These are phyloP conservation scores for Sebastes ruberrimus DNA, from an alignment of 2,797 vertebrate genomes.

Conservation along the genomic window DNA sequence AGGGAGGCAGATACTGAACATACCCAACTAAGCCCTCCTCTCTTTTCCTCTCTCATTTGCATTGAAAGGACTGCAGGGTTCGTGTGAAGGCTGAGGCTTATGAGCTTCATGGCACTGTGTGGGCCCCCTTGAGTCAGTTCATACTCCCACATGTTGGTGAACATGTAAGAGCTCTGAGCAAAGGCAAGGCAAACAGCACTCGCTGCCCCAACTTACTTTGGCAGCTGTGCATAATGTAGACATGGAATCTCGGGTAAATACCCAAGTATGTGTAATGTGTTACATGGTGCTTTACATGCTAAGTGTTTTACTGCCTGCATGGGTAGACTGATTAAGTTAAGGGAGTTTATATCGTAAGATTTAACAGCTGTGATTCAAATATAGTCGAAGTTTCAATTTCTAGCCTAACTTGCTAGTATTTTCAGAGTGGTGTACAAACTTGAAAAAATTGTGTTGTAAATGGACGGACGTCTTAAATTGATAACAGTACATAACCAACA, in stretches of 20 bases:
- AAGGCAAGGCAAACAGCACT: constrained; percentile 49
- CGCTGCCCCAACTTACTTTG: constrained; percentile 20
- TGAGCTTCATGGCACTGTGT: constrained; percentile 63
- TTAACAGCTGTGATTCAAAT: background rate
- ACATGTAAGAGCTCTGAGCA: constrained; percentile 55
- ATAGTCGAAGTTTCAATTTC: background rate
- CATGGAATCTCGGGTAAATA: constrained; percentile 25
- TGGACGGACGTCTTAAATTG: no score
- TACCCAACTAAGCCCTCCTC: constrained; percentile 64
- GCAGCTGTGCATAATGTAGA: constrained; percentile 18
- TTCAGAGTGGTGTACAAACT: no score
- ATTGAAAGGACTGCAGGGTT: constrained; percentile 74
- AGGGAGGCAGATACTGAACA: constrained; percentile 66
- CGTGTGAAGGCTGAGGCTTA: constrained; percentile 62
- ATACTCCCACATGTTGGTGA: constrained; percentile 70
- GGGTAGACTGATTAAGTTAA: background rate
- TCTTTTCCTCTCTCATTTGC: constrained; percentile 73
- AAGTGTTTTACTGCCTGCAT: background rate
- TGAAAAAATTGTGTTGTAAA: no score
- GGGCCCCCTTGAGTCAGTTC: constrained; percentile 67
- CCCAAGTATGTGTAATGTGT: background rate
- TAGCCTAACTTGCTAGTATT: no score
- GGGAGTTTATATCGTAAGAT: background rate
- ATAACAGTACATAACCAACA: no score
- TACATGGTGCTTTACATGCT: background rate